Base-by-base conservation (phyloP, 2,888 invertebrate genomes). In the Acanthosepion esculentum region DNA sequence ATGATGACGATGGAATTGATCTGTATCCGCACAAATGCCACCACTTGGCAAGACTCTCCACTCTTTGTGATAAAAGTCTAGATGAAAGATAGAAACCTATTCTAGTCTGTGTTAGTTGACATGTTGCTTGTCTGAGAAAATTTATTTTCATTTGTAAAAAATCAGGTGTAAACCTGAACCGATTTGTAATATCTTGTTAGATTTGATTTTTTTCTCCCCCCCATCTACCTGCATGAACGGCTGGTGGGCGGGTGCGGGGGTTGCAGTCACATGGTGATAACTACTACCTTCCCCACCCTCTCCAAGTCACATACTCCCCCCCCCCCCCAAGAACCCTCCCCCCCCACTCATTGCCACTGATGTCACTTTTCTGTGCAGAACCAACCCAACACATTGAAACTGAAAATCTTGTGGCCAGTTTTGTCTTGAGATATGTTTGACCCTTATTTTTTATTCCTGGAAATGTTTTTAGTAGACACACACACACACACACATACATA, bases 61-160 rank as follows among this genome's bases (percentile, higher is more conserved):
- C 29, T 93, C 26, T 93, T 93, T 93, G 93, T 93, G 93, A 93
- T 93, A 93, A 93, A 93, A 50, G 93, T 93, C n/a, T 93, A 93
- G 93, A 93, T 93, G 93, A 29, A 93, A 93, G 15, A 93, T 93
- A 93, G 93, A 93, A 53, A 78, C n/a, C 18, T 93, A 93, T 53
- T 93, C 93, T 93, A 93, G 93, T 93, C 50, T 93, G 50, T 93
- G 50, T 53, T 93, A 50, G 93, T 93, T 93, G 50, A 50, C 4
- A 93, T 93, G 93, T 93, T 93, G 93, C 50, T 93, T 93, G 93
- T 93, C 93, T 93, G 29, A 53, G 92, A 92, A 29, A 48, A 12
- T 93, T 93, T 93, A 93, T 93, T 93, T 93, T 93, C 29, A 93
- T 93, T 93, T 93, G 53, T 93, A 93, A 53, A 53, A 53, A 93